Percentiles rank a stretch among this genome's conserved stretches.
These are phyloP conservation scores for Chaunax sp. DNA, from an alignment of 2,797 vertebrate genomes.

Conservation along the genomic window DNA sequence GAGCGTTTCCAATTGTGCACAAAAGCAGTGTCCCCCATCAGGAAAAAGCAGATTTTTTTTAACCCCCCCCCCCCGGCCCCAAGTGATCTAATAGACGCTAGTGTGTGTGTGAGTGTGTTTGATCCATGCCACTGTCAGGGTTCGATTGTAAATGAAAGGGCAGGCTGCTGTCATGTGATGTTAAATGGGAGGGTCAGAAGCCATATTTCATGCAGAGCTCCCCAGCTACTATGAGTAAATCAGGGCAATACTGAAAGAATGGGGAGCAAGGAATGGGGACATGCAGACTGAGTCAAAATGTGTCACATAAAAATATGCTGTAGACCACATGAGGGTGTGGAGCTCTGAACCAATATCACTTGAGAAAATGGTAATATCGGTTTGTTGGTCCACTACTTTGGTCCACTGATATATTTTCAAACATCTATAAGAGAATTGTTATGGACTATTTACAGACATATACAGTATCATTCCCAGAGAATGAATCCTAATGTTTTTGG, in stretches of 20 bases:
- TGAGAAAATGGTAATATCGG: background rate
- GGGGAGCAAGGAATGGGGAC: conserved; percentile 26
- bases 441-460: background rate
- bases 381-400: background rate
- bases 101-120: background rate
- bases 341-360: background rate
- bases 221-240: conserved; percentile 46
- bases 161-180: conserved; percentile 29
- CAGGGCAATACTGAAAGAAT: conserved; percentile 35
- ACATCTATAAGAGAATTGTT: background rate
- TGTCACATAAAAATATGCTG: conserved; percentile 15
- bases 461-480: background rate
- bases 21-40: background rate
- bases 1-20: background rate
- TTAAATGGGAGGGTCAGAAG: conserved; percentile 21
- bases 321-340: conserved; percentile 11
- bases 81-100: no score
- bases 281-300: background rate
- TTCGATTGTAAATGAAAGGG: background rate
- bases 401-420: no score
- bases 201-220: conserved; percentile 52
- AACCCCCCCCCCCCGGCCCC: no score
- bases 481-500: background rate
- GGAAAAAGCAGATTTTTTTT: no score
- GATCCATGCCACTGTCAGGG: no score